Evolutionary conservation across 2,797 vertebrate genomes (phyloP).

Genomic region (Kryptopterus vitreolus): DNA sequence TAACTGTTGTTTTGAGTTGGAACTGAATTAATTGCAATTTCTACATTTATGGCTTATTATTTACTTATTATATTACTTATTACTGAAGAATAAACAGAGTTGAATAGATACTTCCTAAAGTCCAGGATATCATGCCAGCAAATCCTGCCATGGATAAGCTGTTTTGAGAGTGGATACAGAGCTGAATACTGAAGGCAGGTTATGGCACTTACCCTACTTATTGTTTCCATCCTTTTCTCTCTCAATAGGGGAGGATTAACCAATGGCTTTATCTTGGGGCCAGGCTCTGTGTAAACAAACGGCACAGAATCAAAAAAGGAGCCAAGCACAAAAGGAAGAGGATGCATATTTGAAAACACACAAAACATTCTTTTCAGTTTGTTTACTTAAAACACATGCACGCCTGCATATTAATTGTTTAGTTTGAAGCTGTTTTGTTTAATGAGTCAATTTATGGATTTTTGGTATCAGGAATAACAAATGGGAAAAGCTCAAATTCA

Average conservation of each 20-base stretch:
- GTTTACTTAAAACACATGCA: not conserved
- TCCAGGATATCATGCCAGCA: not conserved
- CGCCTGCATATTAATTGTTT: not conserved
- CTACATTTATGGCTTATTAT: not conserved
- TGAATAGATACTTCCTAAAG: not conserved
- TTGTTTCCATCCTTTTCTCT: conserved; percentile 67
- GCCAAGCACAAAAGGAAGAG: not conserved
- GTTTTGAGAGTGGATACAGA: conserved; percentile 57
- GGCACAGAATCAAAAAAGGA: not conserved
- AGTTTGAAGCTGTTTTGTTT: not conserved
- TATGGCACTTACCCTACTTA: conserved; percentile 62
- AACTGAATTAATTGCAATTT: not conserved
- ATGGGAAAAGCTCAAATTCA: not conserved
- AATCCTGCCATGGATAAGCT: not conserved
- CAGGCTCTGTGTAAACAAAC: not conserved
- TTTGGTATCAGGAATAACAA: not conserved
- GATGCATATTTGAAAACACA: conserved; percentile 1
- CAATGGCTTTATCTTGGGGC: conserved; percentile 64
- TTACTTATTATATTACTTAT: not conserved
- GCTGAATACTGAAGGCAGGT: conserved; percentile 56
- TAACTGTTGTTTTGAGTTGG: not conserved
- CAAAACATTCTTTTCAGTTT: not conserved
- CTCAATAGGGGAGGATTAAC: conserved; percentile 68
- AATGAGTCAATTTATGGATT: not conserved
- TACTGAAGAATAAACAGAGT: not conserved